These are phyloP conservation scores for Danio albolineatus DNA, from an alignment of 2,797 vertebrate genomes.

Conservation along the genomic window DNA sequence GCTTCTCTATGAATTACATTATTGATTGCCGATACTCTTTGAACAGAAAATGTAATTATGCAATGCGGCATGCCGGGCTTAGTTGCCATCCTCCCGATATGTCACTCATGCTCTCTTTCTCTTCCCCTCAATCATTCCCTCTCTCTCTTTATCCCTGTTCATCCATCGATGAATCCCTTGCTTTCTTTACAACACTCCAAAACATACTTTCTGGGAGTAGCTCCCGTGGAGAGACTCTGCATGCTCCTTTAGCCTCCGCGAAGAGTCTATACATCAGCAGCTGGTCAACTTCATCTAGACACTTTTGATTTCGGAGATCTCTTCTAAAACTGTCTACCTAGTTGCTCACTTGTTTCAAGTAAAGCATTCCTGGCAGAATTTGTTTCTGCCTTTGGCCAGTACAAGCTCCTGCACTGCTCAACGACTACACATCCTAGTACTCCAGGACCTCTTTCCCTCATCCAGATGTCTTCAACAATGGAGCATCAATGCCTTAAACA, in stretches of 20 bases:
- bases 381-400: slow-evolving; percentile 54
- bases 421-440: background rate
- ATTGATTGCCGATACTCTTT: slow-evolving; percentile 89
- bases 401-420: slow-evolving; percentile 53
- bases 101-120: slow-evolving; percentile 55
- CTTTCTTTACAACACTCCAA: background rate
- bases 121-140: slow-evolving; percentile 48
- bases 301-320: background rate
- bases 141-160: slow-evolving; percentile 28
- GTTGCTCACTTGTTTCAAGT: slow-evolving; percentile 34
- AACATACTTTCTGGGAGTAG: slow-evolving; percentile 1
- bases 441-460: slow-evolving; percentile 1
- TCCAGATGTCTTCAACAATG: slow-evolving; percentile 45
- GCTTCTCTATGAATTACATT: slow-evolving; percentile 87
- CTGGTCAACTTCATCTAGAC: background rate
- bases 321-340: background rate
- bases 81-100: slow-evolving; percentile 60
- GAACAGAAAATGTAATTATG: slow-evolving; percentile 92
- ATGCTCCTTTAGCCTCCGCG: background rate
- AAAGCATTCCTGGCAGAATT: slow-evolving; percentile 41
- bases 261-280: slow-evolving; percentile 30
- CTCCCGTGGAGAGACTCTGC: background rate
- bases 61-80: slow-evolving; percentile 77
- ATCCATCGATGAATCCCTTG: slow-evolving; percentile 33
- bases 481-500: slow-evolving; percentile 65